phyloP scores from a whole-genome alignment of 2,888 invertebrate species.

The Amiota mariae region DNA sequence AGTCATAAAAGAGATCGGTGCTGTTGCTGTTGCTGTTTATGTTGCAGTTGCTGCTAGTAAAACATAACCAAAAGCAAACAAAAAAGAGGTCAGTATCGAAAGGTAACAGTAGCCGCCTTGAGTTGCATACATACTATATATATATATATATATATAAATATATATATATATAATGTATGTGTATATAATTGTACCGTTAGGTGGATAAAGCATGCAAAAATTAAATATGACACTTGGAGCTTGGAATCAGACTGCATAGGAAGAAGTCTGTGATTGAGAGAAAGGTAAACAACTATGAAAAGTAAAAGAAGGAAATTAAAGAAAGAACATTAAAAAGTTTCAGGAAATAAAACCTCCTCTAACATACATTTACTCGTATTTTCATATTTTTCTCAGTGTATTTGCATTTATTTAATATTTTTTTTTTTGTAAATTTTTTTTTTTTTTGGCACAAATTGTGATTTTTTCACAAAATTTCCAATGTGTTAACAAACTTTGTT shows the following conservation, averaged over 20 bases:
- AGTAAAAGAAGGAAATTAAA: background rate
- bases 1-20: slow-evolving; percentile 51
- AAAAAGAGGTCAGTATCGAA: slow-evolving; percentile 5
- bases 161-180: too few species aligned
- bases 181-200: slow-evolving; percentile 63
- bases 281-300: background rate
- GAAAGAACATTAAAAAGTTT: background rate
- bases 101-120: background rate
- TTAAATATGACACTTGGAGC: slow-evolving; percentile 57
- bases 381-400: background rate
- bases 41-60: too few species aligned
- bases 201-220: slow-evolving; percentile 61
- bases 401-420: background rate
- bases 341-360: background rate
- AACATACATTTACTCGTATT: too few species aligned
- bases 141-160: too few species aligned
- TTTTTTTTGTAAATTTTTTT: background rate
- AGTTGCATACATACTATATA: too few species aligned
- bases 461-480: slow-evolving; percentile 15
- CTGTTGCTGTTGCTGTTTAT: too few species aligned
- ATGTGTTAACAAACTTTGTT: slow-evolving; percentile 44
- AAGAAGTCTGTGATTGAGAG: too few species aligned
- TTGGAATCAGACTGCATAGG: background rate
- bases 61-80: slow-evolving; percentile 9
- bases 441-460: slow-evolving; percentile 11